These are phyloP conservation scores for Paramisgurnus dabryanus DNA, from an alignment of 2,113 vertebrate genomes.

Conservation along the genomic window DNA sequence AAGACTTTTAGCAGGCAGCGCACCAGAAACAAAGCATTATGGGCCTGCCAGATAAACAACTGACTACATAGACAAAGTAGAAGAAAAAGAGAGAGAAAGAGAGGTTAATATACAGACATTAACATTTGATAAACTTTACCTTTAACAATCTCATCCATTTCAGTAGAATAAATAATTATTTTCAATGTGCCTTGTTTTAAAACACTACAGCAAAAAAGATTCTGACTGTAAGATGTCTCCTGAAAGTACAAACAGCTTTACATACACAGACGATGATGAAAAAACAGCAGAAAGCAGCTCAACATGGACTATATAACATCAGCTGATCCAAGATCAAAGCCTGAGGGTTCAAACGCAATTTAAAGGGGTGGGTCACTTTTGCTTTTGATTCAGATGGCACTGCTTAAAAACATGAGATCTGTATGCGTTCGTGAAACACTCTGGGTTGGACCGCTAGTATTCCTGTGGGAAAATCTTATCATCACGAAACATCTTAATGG, in stretches of 20 bases:
- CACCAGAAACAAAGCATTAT: conserved; percentile 96
- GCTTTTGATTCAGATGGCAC: not conserved
- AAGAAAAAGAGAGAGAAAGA: not conserved
- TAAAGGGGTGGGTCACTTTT: not conserved
- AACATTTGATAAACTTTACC: not conserved
- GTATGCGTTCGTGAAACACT: not conserved
- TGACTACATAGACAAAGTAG: conserved; percentile 73
- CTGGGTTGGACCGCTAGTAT: not conserved
- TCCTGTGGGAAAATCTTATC: conserved; percentile 32
- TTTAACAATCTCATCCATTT: too few species aligned
- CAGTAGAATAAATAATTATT: too few species aligned
- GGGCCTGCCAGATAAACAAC: conserved; percentile 97
- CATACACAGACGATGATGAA: not conserved
- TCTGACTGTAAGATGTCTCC: not conserved
- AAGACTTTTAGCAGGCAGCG: conserved; percentile 96
- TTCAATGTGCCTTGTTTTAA: too few species aligned
- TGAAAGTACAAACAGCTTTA: not conserved
- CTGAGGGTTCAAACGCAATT: not conserved
- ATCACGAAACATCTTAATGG: not conserved
- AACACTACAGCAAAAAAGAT: too few species aligned
- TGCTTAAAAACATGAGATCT: not conserved
- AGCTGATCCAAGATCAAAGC: not conserved
- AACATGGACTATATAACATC: too few species aligned
- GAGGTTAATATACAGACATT: not conserved
- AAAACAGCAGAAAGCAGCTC: not conserved